These are phyloP conservation scores for Pegea sp. DNA, from an alignment of 23 tunicate species.

Conservation along the genomic window DNA sequence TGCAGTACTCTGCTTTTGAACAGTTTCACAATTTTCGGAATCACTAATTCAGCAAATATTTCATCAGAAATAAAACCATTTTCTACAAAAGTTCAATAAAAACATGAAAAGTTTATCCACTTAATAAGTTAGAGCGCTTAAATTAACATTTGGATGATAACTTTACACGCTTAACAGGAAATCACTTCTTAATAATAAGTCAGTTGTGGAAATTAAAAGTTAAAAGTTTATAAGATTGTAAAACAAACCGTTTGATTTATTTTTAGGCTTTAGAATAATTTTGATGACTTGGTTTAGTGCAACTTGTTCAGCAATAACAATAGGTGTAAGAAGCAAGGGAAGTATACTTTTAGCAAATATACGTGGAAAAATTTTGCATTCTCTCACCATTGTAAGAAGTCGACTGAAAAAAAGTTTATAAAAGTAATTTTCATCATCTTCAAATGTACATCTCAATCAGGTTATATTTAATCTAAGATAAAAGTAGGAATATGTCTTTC, in stretches of 20 bases:
- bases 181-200: too few relatives aligned
- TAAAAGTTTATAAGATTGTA: neutral
- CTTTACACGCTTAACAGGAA: too few relatives aligned
- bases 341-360: conserved; percentile 48
- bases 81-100: conserved; percentile 2
- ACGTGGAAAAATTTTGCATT: conserved; percentile 33
- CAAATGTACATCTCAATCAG: too few relatives aligned
- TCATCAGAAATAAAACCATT: conserved; percentile 36
- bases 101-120: too few relatives aligned
- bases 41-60: conserved; percentile 52
- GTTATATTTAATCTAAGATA: too few relatives aligned
- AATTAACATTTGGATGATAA: too few relatives aligned
- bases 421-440: too few relatives aligned
- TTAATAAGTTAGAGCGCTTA: too few relatives aligned
- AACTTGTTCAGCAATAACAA: conserved; percentile 29
- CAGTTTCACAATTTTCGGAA: conserved; percentile 60
- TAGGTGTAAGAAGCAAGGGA: conserved; percentile 51
- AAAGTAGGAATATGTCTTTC: too few relatives aligned
- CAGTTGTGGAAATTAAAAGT: too few relatives aligned
- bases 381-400: conserved; percentile 12
- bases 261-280: conserved; percentile 20
- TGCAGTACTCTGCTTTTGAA: conserved; percentile 34
- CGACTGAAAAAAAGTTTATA: conserved; percentile 5
- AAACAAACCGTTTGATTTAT: conserved; percentile 2
- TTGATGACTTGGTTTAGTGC: conserved; percentile 35